A percentile compares a stretch with the other conserved stretches of the same genome.
Conservation (phyloP, 1,140 invertebrate genomes). For the Coptotermes formosanus region DNA sequence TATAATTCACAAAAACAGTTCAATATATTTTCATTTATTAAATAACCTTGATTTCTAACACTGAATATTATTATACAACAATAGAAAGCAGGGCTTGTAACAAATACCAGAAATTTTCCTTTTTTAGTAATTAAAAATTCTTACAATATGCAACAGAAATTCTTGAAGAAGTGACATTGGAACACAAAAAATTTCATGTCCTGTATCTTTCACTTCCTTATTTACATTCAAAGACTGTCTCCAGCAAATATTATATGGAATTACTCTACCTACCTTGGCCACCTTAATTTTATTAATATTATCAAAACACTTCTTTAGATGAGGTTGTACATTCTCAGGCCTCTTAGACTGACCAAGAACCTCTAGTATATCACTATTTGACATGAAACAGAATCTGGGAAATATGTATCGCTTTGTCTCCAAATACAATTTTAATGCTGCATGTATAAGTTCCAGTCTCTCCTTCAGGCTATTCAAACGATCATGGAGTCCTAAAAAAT, state of each 20-base stretch:
- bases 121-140: too few species aligned
- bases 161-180: too few species aligned
- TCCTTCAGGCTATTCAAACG: conserved; percentile 62
- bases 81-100: too few species aligned
- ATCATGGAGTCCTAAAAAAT: conserved; percentile 54
- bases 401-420: conserved; percentile 81
- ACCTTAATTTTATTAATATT: conserved; percentile 76
- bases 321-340: conserved; percentile 76
- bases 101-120: too few species aligned
- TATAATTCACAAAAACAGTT: too few species aligned
- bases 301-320: conserved; percentile 83
- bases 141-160: too few species aligned
- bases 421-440: conserved; percentile 76
- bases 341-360: conserved; percentile 76
- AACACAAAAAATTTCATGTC: too few species aligned
- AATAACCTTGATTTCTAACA: too few species aligned
- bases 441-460: conserved; percentile 65
- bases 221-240: neutral
- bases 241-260: neutral
- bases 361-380: conserved; percentile 83
- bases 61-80: too few species aligned
- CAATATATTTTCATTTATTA: too few species aligned
- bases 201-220: too few species aligned
- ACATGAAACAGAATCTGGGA: conserved; percentile 84
- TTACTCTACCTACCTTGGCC: conserved; percentile 53